These are phyloP conservation scores for Linyphia triangularis DNA, from an alignment of 2,888 invertebrate species.

Conservation along the genomic window DNA sequence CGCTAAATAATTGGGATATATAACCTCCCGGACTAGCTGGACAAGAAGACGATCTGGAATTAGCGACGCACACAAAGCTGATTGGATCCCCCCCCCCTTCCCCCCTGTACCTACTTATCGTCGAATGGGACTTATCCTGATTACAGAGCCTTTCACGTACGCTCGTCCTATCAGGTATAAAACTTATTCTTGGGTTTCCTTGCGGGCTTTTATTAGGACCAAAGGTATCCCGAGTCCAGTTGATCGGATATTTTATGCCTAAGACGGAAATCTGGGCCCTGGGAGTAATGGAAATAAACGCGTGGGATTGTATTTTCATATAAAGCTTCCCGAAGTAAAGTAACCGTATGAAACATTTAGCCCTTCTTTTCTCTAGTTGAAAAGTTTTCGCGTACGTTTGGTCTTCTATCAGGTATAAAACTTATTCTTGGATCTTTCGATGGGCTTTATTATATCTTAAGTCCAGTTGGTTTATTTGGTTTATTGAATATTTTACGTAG, in stretches of 20 bases:
- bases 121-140: background rate
- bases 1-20: slow-evolving; percentile 61
- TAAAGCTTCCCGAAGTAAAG: too few species aligned
- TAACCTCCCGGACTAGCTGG: slow-evolving; percentile 10
- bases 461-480: too few species aligned
- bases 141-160: background rate
- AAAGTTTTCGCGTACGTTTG: background rate
- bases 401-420: background rate
- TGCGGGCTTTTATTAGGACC: background rate
- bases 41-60: slow-evolving; percentile 3
- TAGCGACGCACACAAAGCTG: slow-evolving; percentile 46
- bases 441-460: background rate
- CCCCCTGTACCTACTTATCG: background rate
- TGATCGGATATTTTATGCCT: background rate
- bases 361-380: background rate
- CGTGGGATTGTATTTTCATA: too few species aligned
- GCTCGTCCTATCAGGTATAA: background rate
- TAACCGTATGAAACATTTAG: too few species aligned
- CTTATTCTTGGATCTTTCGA: background rate
- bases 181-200: slow-evolving; percentile 6
- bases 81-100: slow-evolving; percentile 40
- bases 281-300: too few species aligned
- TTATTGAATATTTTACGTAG: background rate
- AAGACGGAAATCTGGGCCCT: too few species aligned
- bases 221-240: background rate